Evolutionary conservation across 2,113 vertebrate genomes (phyloP), one percentile per base, ranked within the genome.

Genomic region (Ciconia maguari): DNA sequence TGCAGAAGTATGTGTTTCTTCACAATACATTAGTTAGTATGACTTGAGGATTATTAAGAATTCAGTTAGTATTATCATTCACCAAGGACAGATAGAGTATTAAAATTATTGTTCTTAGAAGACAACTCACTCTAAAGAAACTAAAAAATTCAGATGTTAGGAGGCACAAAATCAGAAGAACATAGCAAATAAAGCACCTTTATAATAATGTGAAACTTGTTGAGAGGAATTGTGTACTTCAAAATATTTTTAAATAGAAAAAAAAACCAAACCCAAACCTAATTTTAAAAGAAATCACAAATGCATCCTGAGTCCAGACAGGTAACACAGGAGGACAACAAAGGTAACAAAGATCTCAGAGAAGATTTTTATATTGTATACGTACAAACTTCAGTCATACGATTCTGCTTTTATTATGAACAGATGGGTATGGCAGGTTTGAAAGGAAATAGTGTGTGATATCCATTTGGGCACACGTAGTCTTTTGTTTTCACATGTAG

Each of bases 201-300:
- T 62, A 54, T 36, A 90, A 72, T 65, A 52, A 69, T 8, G 20
- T 46, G 26, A 83, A 88, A 75, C 32, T 80, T 62, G 36, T 6
- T 75, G 15, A 62, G 24, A 57, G 57, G 30, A 88, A 76, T 18
- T 34, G 9, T 75, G 36, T 75, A 20, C 20, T 93, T 66, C 20
- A 77, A 82, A 77, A 68, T 49, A 93, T 8, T 65, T 90, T 72
- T n/a, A 90, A 55, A 54, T 1, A 54, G 21, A 75, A 2, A 90
- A 81, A 61, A 22, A 2, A 44, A 84, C 29, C n/a, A 27, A 1
- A 0, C 0, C 0, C 19, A 48, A 3, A 3, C 2, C 7, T 46
- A 16, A 51, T 69, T 69, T 58, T 58, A 42, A 61, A 81, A 76
- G 32, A 70, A n/a, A 80, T 57, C 17, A 65, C 19, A 58, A 76